phyloP scores from a whole-genome alignment of 2,113 vertebrate genomes.

The Garra rufa region DNA sequence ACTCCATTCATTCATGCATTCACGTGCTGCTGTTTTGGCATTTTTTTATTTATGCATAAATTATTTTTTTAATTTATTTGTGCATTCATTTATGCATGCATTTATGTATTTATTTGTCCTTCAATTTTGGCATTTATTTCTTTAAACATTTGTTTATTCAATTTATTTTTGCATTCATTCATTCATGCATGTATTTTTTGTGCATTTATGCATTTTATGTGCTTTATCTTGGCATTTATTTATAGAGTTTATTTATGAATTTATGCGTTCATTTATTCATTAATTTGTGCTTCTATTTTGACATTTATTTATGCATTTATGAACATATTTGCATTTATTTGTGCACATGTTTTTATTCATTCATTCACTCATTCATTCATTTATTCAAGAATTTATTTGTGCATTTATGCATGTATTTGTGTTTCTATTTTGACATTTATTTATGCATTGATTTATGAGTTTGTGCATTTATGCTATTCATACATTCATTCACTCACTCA shows the following conservation, averaged over 20 bases:
- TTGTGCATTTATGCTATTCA: background rate
- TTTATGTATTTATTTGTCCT: too few relatives aligned
- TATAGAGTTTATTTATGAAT: background rate
- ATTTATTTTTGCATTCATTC: background rate
- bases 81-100: too few relatives aligned
- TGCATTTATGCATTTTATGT: background rate
- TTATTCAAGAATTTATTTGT: too few relatives aligned
- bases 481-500: too few relatives aligned
- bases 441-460: background rate
- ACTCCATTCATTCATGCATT: too few relatives aligned
- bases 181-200: background rate
- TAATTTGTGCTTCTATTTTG: background rate
- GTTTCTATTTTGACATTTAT: background rate
- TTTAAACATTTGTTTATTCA: background rate
- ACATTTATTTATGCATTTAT: too few relatives aligned
- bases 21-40: too few relatives aligned
- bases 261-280: background rate
- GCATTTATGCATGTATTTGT: too few relatives aligned
- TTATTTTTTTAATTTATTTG: background rate
- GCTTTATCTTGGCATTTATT: too few relatives aligned
- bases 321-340: too few relatives aligned
- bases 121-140: background rate
- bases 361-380: too few relatives aligned
- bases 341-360: too few relatives aligned
- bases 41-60: background rate